Evolutionary conservation across 2,888 invertebrate species (phyloP).

Genomic region (Xanthorhoe designata): DNA sequence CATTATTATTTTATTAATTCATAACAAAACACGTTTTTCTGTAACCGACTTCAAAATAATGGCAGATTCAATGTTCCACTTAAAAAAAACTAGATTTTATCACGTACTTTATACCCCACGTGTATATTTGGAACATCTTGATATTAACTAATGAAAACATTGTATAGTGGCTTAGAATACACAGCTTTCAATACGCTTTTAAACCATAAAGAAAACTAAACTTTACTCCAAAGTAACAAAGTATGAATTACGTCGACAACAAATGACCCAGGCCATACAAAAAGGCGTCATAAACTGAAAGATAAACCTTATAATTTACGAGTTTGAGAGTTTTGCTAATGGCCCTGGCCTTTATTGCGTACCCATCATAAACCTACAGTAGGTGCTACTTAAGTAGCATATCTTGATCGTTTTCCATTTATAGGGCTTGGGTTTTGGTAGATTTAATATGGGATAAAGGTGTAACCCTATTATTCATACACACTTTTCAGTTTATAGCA

Average conservation of each 20-base stretch:
- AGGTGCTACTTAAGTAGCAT: constrained; percentile 48
- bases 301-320: constrained; percentile 71
- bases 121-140: too few species aligned
- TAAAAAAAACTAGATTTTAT: too few species aligned
- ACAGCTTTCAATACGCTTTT: too few species aligned
- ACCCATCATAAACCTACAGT: constrained; percentile 56
- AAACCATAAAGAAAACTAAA: background rate
- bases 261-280: constrained; percentile 30
- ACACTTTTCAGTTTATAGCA: too few species aligned
- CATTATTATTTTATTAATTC: too few species aligned
- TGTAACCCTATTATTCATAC: too few species aligned
- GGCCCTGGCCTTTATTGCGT: constrained; percentile 64
- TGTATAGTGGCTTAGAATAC: background rate
- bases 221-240: background rate
- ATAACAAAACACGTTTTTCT: too few species aligned
- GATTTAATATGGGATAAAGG: too few species aligned
- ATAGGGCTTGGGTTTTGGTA: background rate
- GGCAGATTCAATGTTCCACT: too few species aligned
- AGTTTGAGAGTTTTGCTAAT: constrained; percentile 61
- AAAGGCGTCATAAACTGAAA: constrained; percentile 50
- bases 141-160: background rate
- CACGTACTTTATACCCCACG: too few species aligned
- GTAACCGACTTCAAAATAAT: too few species aligned
- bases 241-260: background rate
- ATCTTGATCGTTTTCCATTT: constrained; percentile 42